A percentile compares a stretch with the other conserved stretches of the same genome.
phyloP scores from a whole-genome alignment of 2,113 vertebrate genomes.

The Murina feae region DNA sequence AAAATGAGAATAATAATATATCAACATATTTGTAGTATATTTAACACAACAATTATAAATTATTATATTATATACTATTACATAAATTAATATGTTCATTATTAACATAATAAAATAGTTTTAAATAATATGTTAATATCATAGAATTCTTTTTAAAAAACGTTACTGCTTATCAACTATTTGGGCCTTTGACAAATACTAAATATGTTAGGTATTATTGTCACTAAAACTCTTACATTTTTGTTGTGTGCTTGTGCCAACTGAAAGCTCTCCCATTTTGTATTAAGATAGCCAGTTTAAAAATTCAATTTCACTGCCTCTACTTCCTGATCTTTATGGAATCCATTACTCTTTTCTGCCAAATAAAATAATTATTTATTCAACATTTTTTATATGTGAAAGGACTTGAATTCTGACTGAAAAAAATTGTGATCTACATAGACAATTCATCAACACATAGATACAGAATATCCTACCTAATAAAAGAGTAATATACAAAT shows the following conservation, averaged over 20 bases:
- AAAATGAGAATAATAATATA: not conserved
- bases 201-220: not conserved
- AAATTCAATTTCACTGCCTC: not conserved
- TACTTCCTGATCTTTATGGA: not conserved
- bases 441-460: not conserved
- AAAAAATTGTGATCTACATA: not conserved
- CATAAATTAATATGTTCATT: not conserved
- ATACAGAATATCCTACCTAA: not conserved
- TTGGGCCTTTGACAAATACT: not conserved
- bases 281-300: not conserved
- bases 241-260: not conserved
- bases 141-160: not conserved
- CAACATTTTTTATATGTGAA: not conserved
- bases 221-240: not conserved
- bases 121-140: not conserved
- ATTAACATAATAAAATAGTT: not conserved
- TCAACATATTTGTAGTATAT: not conserved
- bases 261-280: not conserved
- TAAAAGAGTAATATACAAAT: too few relatives aligned
- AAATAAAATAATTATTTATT: not conserved
- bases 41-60: not conserved
- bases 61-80: not conserved
- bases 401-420: not conserved
- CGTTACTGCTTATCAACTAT: not conserved
- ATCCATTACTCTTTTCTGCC: not conserved